Evolutionary conservation across 2,113 vertebrate genomes (phyloP), one percentile per base, ranked within the genome.

Genomic region (Pyxicephalus adspersus): DNA sequence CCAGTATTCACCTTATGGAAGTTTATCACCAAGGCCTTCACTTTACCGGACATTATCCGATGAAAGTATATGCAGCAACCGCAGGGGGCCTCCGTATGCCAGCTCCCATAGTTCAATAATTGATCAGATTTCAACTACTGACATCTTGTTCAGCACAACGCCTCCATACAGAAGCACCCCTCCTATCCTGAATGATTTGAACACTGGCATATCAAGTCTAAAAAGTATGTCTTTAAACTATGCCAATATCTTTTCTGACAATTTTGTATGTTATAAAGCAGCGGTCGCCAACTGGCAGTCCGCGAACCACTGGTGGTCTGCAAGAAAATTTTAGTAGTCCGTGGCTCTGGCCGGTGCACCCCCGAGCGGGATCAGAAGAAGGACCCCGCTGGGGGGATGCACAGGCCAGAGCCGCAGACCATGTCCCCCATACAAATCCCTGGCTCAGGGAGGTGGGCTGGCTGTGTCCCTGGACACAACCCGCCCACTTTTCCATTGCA

Each of bases 111-210:
- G 96, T 83, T 99, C 96, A 29, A 83, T 96, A 87, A 89, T 99
- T 71, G 97, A 99, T 86, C 96, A 98, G 76, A 94, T 94, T 5
- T 84, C 98, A 92, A 96, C 96, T 83, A 97, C 94, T 7, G 96
- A 98, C 87, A 98, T 97, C 87, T 90, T 99, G 13, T 99, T 99
- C 93, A 98, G 96, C 92, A 97, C 94, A 72, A 98, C 97, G 0
- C 96, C 94, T 0, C 95, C 96, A 0, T 96, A 96, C 86, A 95
- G 95, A 90, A 95, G 94, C 90, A 97, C 97, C 0, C 76, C 98
- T 86, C 97, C 97, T 1, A 93, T 96, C 0, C 91, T 95, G 71
- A 95, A 94, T 85, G 87, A 92, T 84, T 90, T 94, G 76, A 91
- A 87, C 54, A 92, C 89, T 88, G 92, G 89, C 77, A 84, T 90